Evolutionary conservation across 2,797 vertebrate species (phyloP), one percentile per base, ranked within the genome.

Genomic region (Ceryle rudis): DNA sequence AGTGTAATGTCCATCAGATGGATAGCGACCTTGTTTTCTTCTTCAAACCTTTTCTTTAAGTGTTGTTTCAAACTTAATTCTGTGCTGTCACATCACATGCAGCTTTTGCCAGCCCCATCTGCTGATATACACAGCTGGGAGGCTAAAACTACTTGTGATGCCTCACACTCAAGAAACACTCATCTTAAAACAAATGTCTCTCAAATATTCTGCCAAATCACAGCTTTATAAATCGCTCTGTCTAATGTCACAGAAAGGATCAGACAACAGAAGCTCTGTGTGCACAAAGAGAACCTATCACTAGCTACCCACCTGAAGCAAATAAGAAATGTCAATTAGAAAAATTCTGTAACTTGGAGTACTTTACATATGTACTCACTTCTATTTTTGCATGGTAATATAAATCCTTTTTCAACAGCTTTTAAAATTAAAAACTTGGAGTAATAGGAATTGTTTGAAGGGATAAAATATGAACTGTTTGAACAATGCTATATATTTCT

Each of bases 171-270:
- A 92, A 96, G 94, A 86, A 97, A 73, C 55, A 78, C 77, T 96
- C 77, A 80, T 96, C 93, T 95, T 95, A 95, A 95, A 96, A 95
- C 94, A 97, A 97, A 96, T 83, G 70, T 96, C 96, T 97, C 89
- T 93, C 93, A 97, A 98, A 96, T 96, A 95, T 97, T 96, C 91
- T 97, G 92, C 89, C 88, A 93, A 95, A 96, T 64, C 75, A 15
- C 83, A 92, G 95, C 77, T 97, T 91, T 96, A 72, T 93, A 95
- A 93, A 93, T 95, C 62, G 86, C 26, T 77, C 55, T 82, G 60
- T 78, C 85, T 94, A 87, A 80, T 17, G 9, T 81, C 54, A 81
- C n/a, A 75, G 79, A 85, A 96, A 77, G 47, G 10, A 87, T 29
- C 44, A 90, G 74, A 91, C 74, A 79, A 16, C 77, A 92, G 67